Percentiles rank a stretch among this genome's conserved stretches.
phyloP scores from a whole-genome alignment of 2,888 invertebrate species.

The Agriopis marginaria region DNA sequence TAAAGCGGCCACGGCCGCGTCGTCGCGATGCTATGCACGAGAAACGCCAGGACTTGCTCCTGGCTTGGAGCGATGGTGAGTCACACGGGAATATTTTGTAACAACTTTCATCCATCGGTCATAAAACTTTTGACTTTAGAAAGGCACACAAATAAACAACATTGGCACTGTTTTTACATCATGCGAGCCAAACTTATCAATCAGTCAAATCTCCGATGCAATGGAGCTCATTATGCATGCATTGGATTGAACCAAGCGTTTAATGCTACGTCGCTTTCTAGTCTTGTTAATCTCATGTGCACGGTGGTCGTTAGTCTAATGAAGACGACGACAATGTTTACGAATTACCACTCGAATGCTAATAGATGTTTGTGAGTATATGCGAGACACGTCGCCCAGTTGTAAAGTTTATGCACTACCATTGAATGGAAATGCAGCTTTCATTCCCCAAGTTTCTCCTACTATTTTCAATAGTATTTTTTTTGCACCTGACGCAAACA shows the following conservation, averaged over 20 bases:
- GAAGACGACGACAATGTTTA: conserved; percentile 46
- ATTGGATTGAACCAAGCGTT: conserved; percentile 40
- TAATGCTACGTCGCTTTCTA: conserved; percentile 53
- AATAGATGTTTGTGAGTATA: conserved; percentile 44
- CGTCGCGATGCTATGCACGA: conserved; percentile 75
- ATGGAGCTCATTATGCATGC: conserved; percentile 37
- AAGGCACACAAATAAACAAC: conserved; percentile 20
- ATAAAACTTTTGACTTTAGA: conserved; percentile 15
- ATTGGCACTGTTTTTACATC: conserved; percentile 14
- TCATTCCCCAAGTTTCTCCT: conserved; percentile 29
- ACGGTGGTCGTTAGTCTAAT: conserved; percentile 50
- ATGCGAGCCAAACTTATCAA: conserved; percentile 33
- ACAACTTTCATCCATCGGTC: conserved; percentile 6
- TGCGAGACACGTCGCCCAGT: conserved; percentile 40
- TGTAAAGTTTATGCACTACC: conserved; percentile 29
- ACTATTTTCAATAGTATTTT: conserved; percentile 20
- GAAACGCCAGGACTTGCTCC: conserved; percentile 75
- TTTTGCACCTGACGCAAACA: conserved; percentile 25
- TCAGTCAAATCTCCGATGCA: conserved; percentile 33
- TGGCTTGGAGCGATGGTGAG: conserved; percentile 81
- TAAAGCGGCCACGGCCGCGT: conserved; percentile 70
- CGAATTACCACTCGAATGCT: conserved; percentile 38
- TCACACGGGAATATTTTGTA: conserved; percentile 20
- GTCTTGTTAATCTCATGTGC: conserved; percentile 51
- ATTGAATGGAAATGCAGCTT: conserved; percentile 32